Evolutionary conservation across 2,113 vertebrate genomes (phyloP), one percentile per base, ranked within the genome.

Genomic region (Danio rerio): DNA sequence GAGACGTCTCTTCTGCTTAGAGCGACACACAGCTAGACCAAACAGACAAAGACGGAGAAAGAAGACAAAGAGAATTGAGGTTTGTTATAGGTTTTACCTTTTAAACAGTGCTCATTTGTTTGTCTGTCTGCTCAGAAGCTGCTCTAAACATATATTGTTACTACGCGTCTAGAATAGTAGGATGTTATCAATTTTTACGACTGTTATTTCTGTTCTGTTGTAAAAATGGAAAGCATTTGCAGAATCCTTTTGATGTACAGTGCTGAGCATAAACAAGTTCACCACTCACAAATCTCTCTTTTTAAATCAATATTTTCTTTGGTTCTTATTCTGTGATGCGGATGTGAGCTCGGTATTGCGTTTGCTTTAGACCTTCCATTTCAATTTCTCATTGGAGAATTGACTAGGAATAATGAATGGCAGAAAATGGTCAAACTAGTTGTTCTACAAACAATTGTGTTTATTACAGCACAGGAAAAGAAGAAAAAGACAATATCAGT

Each of bases 1-100:
- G 70, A 73, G 70, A 73, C 42, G 70, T 73, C 70, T 42, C 70
- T 73, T 73, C 12, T 55, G 50, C n/a, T 73, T n/a, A 73, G 49
- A 53, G 84, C 83, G 12, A 31, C 31, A 63, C 40, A 15, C 11
- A 3, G 12, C 6, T 31, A 63, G 61, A 40, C 11, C 16, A 31
- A 31, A 72, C 49, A 16, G 7, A 55, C n/a, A 72, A 4, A n/a
- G 50, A 40, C 1, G 2, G 13, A 47, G 31, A 69, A 9, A 18
- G 6, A 47, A 47, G 3, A 47, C 9, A 45, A 68, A 9, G 15
- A 15, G 40, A 45, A 49, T 45, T 5, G 9, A 18, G 16, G 43
- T 47, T 47, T 11, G 18, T 6, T 11, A 47, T 1, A 5, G 16
- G n/a, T 56, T n/a, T 56, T 15, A 56, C n/a, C 6, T 62, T 40